Conservation (phyloP, 2,888 invertebrate species). For the Sarcophaga rosellei region DNA sequence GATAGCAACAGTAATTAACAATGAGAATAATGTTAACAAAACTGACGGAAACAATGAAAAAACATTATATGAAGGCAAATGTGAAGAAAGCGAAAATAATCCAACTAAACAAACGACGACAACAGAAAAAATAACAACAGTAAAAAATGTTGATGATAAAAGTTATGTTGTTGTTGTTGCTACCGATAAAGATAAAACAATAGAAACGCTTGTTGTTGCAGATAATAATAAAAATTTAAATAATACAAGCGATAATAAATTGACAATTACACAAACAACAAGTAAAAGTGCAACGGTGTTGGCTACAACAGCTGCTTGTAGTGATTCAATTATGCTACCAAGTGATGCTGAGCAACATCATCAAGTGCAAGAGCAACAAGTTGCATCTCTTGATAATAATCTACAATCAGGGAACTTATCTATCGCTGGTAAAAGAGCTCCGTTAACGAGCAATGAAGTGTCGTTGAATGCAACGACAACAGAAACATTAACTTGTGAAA, state of each 20-base stretch:
- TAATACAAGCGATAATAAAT: conserved; percentile 71
- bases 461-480: conserved; percentile 34
- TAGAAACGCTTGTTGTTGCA: conserved; percentile 30
- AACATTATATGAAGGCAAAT: conserved; percentile 53
- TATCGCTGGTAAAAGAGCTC: conserved; percentile 36
- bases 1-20: conserved; percentile 47
- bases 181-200: conserved; percentile 21
- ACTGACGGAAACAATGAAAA: conserved; percentile 43
- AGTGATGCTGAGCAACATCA: conserved; percentile 61
- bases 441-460: conserved; percentile 61
- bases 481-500: conserved; percentile 14
- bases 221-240: conserved; percentile 40
- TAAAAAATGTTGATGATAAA: conserved; percentile 54
- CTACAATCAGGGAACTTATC: conserved; percentile 40
- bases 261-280: conserved; percentile 61
- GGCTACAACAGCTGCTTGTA: conserved; percentile 29
- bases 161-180: conserved; percentile 36
- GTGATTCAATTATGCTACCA: conserved; percentile 62
- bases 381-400: conserved; percentile 44
- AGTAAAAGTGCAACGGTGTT: conserved; percentile 3
- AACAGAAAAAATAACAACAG: conserved; percentile 49
- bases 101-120: conserved; percentile 7
- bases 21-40: conserved; percentile 52
- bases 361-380: conserved; percentile 29
- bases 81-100: conserved; percentile 56